Conservation (phyloP, 2,888 invertebrate species). For the Cryptophagus acutangulus region DNA sequence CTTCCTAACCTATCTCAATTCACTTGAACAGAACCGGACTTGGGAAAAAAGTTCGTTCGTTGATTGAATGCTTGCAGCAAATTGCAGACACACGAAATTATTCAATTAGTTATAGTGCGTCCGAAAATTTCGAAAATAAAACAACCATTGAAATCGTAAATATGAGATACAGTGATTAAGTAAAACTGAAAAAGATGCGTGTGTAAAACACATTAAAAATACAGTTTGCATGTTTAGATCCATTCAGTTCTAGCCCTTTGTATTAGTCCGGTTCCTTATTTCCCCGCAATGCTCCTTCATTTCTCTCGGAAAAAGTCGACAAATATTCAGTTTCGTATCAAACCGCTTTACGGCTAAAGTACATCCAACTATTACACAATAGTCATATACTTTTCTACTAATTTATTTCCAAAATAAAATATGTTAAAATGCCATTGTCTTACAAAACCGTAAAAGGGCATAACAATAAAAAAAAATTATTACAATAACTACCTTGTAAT, state of each 20-base stretch:
- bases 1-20: constrained; percentile 46
- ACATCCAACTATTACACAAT: constrained; percentile 2
- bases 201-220: constrained; percentile 45
- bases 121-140: constrained; percentile 33
- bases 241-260: constrained; percentile 29
- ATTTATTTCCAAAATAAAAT: constrained; percentile 40
- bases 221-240: constrained; percentile 26
- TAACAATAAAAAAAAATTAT: too few relatives aligned
- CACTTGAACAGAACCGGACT: constrained; percentile 28
- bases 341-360: neutral
- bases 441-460: too few relatives aligned
- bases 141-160: constrained; percentile 36
- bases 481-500: too few relatives aligned
- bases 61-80: too few relatives aligned
- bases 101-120: constrained; percentile 35
- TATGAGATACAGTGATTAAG: constrained; percentile 35
- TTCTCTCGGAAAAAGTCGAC: constrained; percentile 12
- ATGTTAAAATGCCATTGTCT: constrained; percentile 30
- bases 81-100: constrained; percentile 36
- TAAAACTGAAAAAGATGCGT: constrained; percentile 46
- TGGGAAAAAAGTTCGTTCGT: constrained; percentile 5
- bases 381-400: constrained; percentile 37
- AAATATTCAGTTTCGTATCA: neutral
- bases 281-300: constrained; percentile 20
- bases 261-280: constrained; percentile 23